Evolutionary conservation across 1,140 invertebrate genomes (phyloP).

Genomic region (Magallana gigas): DNA sequence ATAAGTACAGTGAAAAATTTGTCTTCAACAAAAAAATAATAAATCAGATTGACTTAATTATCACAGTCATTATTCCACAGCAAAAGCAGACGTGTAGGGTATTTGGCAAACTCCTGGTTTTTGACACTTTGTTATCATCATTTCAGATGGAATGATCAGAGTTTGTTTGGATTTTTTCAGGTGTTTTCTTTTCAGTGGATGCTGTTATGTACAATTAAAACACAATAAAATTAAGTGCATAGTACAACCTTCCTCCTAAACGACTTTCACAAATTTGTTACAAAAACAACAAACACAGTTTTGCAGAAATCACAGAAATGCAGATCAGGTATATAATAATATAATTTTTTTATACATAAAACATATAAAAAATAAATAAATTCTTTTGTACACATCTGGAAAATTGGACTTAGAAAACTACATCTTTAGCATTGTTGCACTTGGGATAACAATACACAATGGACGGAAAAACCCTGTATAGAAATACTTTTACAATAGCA

Average conservation of each 20-base stretch:
- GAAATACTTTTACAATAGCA: too few species aligned
- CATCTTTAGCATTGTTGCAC: neutral
- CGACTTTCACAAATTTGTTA: neutral
- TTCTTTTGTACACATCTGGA: neutral
- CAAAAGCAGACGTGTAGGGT: neutral
- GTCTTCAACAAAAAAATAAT: neutral
- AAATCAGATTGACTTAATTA: neutral
- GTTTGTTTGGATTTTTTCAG: neutral
- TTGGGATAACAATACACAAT: neutral
- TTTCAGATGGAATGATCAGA: neutral
- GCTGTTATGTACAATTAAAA: neutral
- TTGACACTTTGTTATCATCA: neutral
- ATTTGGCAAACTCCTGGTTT: constrained; percentile 8
- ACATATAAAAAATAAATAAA: neutral
- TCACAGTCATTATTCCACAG: constrained; percentile 1
- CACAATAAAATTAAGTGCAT: too few species aligned
- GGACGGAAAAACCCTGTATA: constrained; percentile 15
- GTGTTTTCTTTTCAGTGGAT: neutral
- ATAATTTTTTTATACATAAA: neutral
- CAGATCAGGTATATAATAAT: neutral
- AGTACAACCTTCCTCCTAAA: neutral
- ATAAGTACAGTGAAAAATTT: neutral
- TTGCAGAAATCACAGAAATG: neutral
- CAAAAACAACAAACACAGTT: neutral
- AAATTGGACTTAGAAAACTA: neutral